These are phyloP conservation scores for Andrena bicolor DNA, from an alignment of 2,888 invertebrate genomes.

Conservation along the genomic window DNA sequence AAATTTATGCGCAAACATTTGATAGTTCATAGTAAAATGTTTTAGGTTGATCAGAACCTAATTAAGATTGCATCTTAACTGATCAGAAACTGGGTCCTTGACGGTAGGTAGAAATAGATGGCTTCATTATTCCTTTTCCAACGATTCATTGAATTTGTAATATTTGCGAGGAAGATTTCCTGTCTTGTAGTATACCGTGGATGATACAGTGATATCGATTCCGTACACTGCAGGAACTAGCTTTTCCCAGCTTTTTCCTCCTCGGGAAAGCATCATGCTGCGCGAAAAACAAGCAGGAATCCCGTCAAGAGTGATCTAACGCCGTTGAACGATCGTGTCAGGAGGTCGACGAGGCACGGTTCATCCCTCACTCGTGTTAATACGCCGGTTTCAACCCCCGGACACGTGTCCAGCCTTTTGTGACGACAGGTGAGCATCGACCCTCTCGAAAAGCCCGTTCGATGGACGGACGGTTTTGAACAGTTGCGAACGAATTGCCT, in stretches of 20 bases:
- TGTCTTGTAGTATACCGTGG: too few relatives aligned
- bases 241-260: constrained; percentile 5
- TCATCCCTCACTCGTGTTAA: constrained; percentile 59
- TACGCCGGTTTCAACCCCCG: constrained; percentile 35
- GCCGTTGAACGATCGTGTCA: constrained; percentile 46
- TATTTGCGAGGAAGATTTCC: not conserved
- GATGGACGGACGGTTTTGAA: constrained; percentile 28
- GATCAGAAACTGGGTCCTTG: too few relatives aligned
- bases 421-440: constrained; percentile 55
- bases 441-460: constrained; percentile 20
- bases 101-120: not conserved
- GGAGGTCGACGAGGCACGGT: constrained; percentile 50
- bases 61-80: too few relatives aligned
- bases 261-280: constrained; percentile 1
- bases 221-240: not conserved
- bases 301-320: constrained; percentile 43
- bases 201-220: not conserved
- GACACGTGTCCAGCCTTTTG: constrained; percentile 54
- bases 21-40: too few relatives aligned
- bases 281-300: constrained; percentile 35
- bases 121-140: not conserved
- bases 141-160: not conserved
- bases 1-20: too few relatives aligned
- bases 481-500: constrained; percentile 8
- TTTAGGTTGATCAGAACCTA: too few relatives aligned